Percentiles rank a stretch among this genome's conserved stretches.
phyloP scores from a whole-genome alignment of 2,888 invertebrate species.

The Drosophila sordidula region DNA sequence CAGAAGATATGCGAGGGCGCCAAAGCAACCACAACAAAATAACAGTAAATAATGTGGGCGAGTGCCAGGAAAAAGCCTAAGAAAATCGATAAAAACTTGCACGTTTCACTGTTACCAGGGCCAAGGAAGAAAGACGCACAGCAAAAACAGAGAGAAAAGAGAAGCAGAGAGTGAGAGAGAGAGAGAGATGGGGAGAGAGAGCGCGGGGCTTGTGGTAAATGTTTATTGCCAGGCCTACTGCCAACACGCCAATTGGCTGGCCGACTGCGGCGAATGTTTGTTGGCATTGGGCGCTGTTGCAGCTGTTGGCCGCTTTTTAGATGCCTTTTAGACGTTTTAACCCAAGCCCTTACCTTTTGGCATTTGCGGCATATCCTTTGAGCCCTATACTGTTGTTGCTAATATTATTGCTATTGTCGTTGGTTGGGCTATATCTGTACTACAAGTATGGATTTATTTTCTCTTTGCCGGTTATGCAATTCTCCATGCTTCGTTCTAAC shows the following conservation, averaged over 20 bases:
- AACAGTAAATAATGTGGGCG: constrained; percentile 62
- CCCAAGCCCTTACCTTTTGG: constrained; percentile 45
- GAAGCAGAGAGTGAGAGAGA: background rate
- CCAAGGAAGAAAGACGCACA: constrained; percentile 23
- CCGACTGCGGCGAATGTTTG: constrained; percentile 40
- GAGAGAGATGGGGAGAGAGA: background rate
- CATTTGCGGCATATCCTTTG: constrained; percentile 36
- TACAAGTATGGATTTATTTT: constrained; percentile 20
- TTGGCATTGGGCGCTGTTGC: constrained; percentile 45
- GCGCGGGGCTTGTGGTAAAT: constrained; percentile 30
- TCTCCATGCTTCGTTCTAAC: background rate
- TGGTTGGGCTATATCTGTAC: background rate
- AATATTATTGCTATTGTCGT: constrained; percentile 12
- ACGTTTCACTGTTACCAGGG: constrained; percentile 44
- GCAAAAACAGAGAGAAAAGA: background rate
- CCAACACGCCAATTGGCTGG: constrained; percentile 53
- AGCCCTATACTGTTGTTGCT: constrained; percentile 19
- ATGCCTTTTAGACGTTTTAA: constrained; percentile 15
- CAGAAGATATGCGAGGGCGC: constrained; percentile 30
- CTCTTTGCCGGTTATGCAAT: constrained; percentile 23
- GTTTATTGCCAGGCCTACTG: constrained; percentile 63
- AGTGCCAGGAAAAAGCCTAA: constrained; percentile 49
- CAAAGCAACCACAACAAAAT: constrained; percentile 59
- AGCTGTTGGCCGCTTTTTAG: constrained; percentile 52
- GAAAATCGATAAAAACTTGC: constrained; percentile 68